Base-by-base conservation (phyloP, 1,140 invertebrate species). In the Drosophila rhopaloa region DNA sequence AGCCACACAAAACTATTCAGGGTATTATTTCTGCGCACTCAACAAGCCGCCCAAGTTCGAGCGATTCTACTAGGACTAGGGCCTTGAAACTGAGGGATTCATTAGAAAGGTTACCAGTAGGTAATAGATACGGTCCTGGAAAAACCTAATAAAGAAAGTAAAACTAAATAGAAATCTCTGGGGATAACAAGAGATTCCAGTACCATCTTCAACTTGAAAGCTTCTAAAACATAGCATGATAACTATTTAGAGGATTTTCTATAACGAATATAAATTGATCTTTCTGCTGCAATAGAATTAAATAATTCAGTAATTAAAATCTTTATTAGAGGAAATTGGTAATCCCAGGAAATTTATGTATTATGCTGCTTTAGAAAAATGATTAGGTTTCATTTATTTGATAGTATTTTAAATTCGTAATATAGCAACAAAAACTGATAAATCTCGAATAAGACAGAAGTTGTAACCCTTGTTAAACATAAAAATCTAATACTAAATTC, bases 11-110 rank as follows among this genome's bases (percentile, higher is more conserved):
- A 92, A 92, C 84, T 92, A 92, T 92, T 90, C 91, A 86, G 91
- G 90, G 77, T 92, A 92, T 90, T 92, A 92, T 91, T 91, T 92
- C 72, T 91, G 91, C 81, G 90, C 91, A 92, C 88, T 92, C 65
- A 92, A 92, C 70, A 92, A 92, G 61, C 81, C 91, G 65, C 79
- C 91, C 75, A 92, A 91, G 81, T 88, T 92, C 73, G 91, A 92
- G 57, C 72, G 91, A 54, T 92, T 90, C 80, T 91, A 90, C 54
- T 91, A 88, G 66, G 63, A 89, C 54, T 91, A 85, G 66, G 63
- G n/a, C n/a, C 41, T 38, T 51, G 19, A 44, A 65, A 19, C 27
- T 16, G 29, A 44, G 19, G 38, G n/a, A 71, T 32, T 19, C 32
- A 19, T 14, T 16, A 13, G 11, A 7, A 38, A 4, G 38, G 14